Percentiles rank a stretch among this genome's conserved stretches.
phyloP scores from a whole-genome alignment of 92 coral and sea anemone species.

The Galaxea fascicularis region DNA sequence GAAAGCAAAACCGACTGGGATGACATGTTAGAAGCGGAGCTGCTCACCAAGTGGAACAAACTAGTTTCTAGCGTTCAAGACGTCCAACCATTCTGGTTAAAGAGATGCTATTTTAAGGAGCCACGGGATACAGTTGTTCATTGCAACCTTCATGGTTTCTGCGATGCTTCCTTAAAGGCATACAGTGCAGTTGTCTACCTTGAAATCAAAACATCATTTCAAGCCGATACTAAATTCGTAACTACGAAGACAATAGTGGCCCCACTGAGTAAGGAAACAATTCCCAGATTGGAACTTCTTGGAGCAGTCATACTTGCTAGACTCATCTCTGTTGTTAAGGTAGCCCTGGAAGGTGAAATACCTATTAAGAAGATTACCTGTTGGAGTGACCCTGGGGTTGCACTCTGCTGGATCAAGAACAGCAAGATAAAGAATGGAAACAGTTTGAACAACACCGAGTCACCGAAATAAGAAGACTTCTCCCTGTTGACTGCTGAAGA shows the following conservation, averaged over 20 bases:
- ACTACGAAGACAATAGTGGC: conserved; percentile 42
- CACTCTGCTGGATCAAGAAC: neutral
- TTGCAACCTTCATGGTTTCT: no score
- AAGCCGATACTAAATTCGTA: neutral
- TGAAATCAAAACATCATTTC: neutral
- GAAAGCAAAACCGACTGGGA: no score
- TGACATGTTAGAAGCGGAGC: neutral
- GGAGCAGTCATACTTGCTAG: conserved; percentile 44
- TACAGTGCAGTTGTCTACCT: conserved; percentile 35
- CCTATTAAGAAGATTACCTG: conserved; percentile 9
- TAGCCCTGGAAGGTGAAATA: conserved; percentile 15
- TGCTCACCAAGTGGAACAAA: conserved; percentile 10
- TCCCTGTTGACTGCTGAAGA: neutral
- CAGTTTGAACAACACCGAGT: conserved; percentile 45
- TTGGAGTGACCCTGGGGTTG: conserved; percentile 30
- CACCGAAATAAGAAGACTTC: conserved; percentile 5
- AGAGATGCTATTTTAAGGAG: no score
- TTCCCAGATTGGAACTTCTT: conserved; percentile 30
- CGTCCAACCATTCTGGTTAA: neutral
- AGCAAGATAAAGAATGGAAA: conserved; percentile 23
- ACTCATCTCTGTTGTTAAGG: neutral
- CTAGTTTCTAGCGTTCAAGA: conserved; percentile 19
- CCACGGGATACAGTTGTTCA: no score
- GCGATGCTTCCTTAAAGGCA: conserved; percentile 11
- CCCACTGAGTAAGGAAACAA: conserved; percentile 26